Conservation (phyloP, 64 coral and sea anemone species). For the Montipora cactus region DNA sequence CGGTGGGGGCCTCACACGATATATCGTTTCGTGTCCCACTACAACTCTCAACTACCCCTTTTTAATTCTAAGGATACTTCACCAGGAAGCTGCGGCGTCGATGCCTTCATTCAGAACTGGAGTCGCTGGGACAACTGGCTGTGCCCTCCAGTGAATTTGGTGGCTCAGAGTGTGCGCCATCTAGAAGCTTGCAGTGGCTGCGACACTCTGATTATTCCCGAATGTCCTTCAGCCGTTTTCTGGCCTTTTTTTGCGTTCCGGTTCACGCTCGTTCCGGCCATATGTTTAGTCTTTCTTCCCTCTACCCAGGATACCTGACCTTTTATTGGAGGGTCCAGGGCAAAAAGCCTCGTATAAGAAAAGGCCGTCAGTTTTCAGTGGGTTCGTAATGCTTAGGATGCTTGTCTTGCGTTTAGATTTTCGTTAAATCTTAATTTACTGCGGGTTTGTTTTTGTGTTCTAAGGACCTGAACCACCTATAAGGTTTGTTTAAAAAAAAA, state of each 20-base stretch:
- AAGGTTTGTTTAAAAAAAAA: no score
- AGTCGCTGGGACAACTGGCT: constrained; percentile 52
- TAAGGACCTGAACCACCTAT: no score
- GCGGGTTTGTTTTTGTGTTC: no score
- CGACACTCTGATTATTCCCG: neutral
- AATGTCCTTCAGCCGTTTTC: neutral
- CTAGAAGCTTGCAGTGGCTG: neutral
- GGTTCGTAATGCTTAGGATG: neutral
- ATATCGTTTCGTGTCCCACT: no score
- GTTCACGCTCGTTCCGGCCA: neutral
- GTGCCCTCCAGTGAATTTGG: constrained; percentile 47
- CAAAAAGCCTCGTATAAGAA: neutral
- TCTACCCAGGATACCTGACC: neutral
- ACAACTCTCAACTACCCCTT: no score
- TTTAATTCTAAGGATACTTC: no score
- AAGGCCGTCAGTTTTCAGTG: neutral
- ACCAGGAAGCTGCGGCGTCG: constrained; percentile 28
- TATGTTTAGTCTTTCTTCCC: neutral
- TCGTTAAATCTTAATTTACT: neutral
- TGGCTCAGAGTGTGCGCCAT: neutral
- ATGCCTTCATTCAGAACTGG: constrained; percentile 59
- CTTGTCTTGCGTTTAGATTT: neutral
- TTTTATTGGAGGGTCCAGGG: neutral
- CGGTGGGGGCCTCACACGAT: no score
- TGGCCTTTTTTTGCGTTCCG: neutral